Conservation (phyloP, 2,888 invertebrate species). For the Alviniconcha strummeri region DNA sequence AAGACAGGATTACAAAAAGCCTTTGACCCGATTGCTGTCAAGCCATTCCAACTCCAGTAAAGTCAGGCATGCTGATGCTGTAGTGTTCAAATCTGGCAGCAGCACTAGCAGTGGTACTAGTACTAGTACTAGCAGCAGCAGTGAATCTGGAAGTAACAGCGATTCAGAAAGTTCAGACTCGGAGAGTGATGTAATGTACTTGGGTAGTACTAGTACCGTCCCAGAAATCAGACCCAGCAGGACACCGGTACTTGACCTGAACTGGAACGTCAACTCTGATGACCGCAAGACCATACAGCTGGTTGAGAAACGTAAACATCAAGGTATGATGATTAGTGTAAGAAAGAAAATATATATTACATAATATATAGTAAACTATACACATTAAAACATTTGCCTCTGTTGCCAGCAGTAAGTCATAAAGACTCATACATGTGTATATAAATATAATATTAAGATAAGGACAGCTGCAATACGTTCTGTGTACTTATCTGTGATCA, state of each 20-base stretch:
- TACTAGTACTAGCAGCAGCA: not conserved
- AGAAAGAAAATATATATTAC: too few species aligned
- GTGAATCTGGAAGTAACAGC: not conserved
- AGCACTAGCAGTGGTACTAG: not conserved
- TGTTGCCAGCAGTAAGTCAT: too few species aligned
- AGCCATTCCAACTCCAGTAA: not conserved
- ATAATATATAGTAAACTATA: too few species aligned
- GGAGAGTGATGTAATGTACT: not conserved
- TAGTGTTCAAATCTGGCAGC: not conserved
- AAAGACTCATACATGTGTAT: too few species aligned
- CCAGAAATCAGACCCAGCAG: too few species aligned
- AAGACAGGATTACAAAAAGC: not conserved
- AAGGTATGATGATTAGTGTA: too few species aligned
- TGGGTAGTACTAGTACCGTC: not conserved
- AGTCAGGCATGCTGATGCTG: not conserved
- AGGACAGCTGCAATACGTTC: too few species aligned
- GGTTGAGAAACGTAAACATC: not conserved
- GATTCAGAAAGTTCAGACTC: not conserved
- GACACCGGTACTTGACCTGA: not conserved
- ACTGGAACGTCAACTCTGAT: not conserved
- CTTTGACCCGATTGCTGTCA: not conserved
- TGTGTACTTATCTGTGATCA: too few species aligned
- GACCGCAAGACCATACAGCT: constrained; percentile 17
- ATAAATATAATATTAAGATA: too few species aligned
- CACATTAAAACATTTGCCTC: too few species aligned